A percentile compares a stretch with the other conserved stretches of the same genome.
Conservation (phyloP, 2,888 invertebrate species). For the Amitus sp. region DNA sequence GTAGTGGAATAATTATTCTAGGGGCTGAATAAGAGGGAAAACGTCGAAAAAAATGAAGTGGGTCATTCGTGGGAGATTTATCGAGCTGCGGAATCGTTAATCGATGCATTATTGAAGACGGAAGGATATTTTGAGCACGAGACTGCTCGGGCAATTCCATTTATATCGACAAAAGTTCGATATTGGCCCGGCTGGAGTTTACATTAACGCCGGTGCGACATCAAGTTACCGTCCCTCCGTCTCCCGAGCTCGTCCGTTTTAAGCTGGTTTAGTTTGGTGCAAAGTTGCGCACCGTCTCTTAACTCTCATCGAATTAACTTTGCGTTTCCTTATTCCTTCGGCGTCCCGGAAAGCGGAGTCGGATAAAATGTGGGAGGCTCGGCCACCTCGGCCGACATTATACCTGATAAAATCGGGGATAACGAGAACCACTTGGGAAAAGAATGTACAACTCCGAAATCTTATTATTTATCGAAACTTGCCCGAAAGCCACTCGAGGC, state of each 20-base stretch:
- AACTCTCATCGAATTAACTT: conserved; percentile 43
- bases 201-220: conserved; percentile 35
- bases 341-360: conserved; percentile 35
- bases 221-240: conserved; percentile 35
- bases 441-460: conserved; percentile 36
- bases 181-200: conserved; percentile 33
- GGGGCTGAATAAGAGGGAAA: no score
- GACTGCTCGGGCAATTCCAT: conserved; percentile 25
- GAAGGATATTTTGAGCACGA: conserved; percentile 19
- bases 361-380: conserved; percentile 32
- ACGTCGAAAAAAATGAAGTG: no score
- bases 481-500: conserved; percentile 30
- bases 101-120: conserved; percentile 21
- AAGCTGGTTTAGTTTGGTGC: conserved; percentile 42
- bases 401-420: conserved; percentile 40
- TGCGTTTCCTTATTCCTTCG: conserved; percentile 40
- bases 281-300: conserved; percentile 43
- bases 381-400: conserved; percentile 35
- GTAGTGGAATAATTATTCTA: no score
- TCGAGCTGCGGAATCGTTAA: no score
- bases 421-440: conserved; percentile 41
- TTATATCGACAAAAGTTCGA: conserved; percentile 35
- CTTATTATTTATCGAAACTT: conserved; percentile 41
- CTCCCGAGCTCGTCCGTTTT: conserved; percentile 31
- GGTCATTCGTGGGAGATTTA: background rate